Conservation (phyloP, 2,113 vertebrate genomes). For the Oplegnathus fasciatus region DNA sequence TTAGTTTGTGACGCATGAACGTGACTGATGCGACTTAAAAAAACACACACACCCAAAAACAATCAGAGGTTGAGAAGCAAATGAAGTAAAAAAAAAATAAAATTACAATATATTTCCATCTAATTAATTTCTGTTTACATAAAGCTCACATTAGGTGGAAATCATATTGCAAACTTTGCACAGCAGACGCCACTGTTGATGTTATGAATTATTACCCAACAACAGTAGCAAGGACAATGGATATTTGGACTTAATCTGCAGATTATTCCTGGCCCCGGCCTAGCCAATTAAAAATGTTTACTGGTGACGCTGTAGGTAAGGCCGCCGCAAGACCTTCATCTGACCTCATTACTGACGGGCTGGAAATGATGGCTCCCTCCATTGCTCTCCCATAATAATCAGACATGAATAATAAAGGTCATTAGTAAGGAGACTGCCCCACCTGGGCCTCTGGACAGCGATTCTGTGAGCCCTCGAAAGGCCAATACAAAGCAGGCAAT, state of each 20-base stretch:
- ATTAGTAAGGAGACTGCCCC: constrained; percentile 62
- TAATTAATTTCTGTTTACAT: constrained; percentile 59
- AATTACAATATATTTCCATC: constrained; percentile 4
- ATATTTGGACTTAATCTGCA: constrained; percentile 62
- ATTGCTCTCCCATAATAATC: constrained; percentile 53
- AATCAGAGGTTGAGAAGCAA: background rate
- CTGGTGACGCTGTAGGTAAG: constrained; percentile 66
- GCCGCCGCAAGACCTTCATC: constrained; percentile 53
- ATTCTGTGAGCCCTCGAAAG: constrained; percentile 8
- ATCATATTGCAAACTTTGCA: constrained; percentile 45
- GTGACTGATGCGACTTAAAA: constrained; percentile 39
- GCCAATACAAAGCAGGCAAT: background rate
- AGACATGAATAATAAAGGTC: constrained; percentile 73
- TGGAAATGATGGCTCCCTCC: constrained; percentile 61
- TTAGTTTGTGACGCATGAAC: constrained; percentile 50
- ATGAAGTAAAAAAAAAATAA: background rate
- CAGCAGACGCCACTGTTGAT: constrained; percentile 54
- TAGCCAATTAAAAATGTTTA: constrained; percentile 82
- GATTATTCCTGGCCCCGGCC: constrained; percentile 56
- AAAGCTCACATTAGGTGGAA: constrained; percentile 27
- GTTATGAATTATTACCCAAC: constrained; percentile 54
- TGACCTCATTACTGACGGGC: constrained; percentile 73
- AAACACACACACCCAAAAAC: background rate
- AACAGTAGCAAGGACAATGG: constrained; percentile 63
- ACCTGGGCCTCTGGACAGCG: constrained; percentile 44